These are phyloP conservation scores for Malurus splendens DNA, from an alignment of 2,797 vertebrate species.

Conservation along the genomic window DNA sequence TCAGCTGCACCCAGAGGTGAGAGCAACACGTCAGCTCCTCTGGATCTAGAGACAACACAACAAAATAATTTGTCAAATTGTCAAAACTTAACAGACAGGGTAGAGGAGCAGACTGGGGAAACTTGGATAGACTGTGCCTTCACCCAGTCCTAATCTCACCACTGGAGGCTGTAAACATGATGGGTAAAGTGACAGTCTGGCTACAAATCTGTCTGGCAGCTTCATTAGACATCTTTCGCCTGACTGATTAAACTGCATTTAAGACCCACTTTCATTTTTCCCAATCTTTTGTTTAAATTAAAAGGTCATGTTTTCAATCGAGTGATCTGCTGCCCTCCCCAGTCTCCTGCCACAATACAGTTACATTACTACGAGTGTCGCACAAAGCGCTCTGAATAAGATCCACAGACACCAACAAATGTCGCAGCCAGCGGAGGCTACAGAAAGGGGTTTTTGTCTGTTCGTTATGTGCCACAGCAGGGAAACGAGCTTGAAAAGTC, in stretches of 20 bases:
- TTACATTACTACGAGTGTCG: slow-evolving; percentile 47
- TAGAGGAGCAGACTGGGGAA: background rate
- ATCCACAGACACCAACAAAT: slow-evolving; percentile 9
- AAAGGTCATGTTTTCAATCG: slow-evolving; percentile 66
- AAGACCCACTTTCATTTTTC: slow-evolving; percentile 66
- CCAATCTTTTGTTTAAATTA: slow-evolving; percentile 71
- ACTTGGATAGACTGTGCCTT: slow-evolving; percentile 44
- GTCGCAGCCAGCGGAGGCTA: slow-evolving; percentile 42
- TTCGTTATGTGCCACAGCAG: slow-evolving; percentile 25
- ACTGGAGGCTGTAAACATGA: slow-evolving; percentile 60
- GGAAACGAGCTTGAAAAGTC: slow-evolving; percentile 45
- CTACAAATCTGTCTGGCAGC: slow-evolving; percentile 70
- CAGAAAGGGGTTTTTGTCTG: slow-evolving; percentile 59
- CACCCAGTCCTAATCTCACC: slow-evolving; percentile 57
- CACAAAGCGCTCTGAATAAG: slow-evolving; percentile 17
- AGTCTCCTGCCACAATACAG: slow-evolving; percentile 35
- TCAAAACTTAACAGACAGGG: slow-evolving; percentile 39
- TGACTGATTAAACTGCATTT: slow-evolving; percentile 69
- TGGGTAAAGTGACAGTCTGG: slow-evolving; percentile 65
- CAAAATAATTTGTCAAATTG: slow-evolving; percentile 59
- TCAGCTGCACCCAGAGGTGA: background rate
- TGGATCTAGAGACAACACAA: background rate
- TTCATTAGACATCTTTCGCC: slow-evolving; percentile 69
- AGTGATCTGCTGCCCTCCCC: slow-evolving; percentile 48
- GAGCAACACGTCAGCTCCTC: background rate